These are phyloP conservation scores for Vanessa tameamea DNA, from an alignment of 1,140 invertebrate species.

Conservation along the genomic window DNA sequence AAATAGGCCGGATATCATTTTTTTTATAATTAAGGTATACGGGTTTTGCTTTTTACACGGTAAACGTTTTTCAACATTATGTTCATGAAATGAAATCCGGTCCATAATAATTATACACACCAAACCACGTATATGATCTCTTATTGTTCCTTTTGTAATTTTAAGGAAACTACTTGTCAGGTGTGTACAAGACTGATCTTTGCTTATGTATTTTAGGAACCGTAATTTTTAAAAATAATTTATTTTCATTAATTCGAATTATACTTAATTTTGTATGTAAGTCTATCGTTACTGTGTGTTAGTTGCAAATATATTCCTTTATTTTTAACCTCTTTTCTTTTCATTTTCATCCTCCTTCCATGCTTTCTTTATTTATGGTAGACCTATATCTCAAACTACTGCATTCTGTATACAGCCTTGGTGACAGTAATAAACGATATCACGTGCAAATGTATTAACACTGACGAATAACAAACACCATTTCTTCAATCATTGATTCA, in stretches of 20 bases:
- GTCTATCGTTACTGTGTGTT: conserved; percentile 76
- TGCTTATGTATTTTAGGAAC: conserved; percentile 61
- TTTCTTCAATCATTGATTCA: conserved; percentile 78
- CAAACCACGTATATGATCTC: conserved; percentile 56
- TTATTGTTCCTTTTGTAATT: conserved; percentile 67
- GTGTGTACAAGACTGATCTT: conserved; percentile 68
- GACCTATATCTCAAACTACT: conserved; percentile 67
- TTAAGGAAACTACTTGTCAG: conserved; percentile 48
- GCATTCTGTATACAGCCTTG: conserved; percentile 71
- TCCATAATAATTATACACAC: conserved; percentile 20
- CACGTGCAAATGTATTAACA: conserved; percentile 66
- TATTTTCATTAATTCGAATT: conserved; percentile 60
- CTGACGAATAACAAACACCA: conserved; percentile 74
- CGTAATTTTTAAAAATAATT: conserved; percentile 64
- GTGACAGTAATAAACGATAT: conserved; percentile 69
- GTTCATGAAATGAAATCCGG: conserved; percentile 33
- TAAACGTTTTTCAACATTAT: background rate
- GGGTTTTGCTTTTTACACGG: background rate
- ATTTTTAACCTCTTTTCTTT: conserved; percentile 76
- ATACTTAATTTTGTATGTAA: conserved; percentile 67
- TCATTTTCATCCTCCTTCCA: conserved; percentile 78
- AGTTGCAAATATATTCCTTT: conserved; percentile 80
- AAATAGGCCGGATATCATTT: conserved; percentile 34
- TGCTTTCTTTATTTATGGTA: conserved; percentile 73
- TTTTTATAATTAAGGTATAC: background rate